A percentile compares a stretch with the other conserved stretches of the same genome.
Evolutionary conservation across 2,888 invertebrate species (phyloP).

Genomic region (Acanthopleura granulata): DNA sequence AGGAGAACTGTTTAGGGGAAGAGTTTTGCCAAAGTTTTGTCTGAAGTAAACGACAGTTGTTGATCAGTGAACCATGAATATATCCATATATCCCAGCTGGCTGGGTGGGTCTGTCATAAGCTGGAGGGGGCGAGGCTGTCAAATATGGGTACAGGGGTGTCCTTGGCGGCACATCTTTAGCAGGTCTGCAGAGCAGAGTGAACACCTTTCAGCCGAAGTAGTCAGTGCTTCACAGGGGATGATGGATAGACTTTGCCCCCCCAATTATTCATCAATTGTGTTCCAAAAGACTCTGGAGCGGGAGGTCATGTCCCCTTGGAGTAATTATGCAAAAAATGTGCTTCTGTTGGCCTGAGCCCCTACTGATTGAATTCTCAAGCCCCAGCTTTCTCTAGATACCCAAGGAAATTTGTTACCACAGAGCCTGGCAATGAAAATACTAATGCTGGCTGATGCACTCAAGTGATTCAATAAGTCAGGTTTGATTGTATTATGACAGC

Average conservation of each 20-base stretch:
- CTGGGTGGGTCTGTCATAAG: too few species aligned
- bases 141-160: background rate
- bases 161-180: background rate
- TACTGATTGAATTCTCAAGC: constrained; percentile 19
- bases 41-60: too few species aligned
- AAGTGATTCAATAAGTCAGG: constrained; percentile 19
- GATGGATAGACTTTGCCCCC: constrained; percentile 12
- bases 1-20: too few species aligned
- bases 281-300: constrained; percentile 10
- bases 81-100: too few species aligned
- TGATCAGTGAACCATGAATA: too few species aligned
- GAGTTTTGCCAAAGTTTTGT: too few species aligned
- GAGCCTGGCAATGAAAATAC: background rate
- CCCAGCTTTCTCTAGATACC: background rate
- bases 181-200: background rate
- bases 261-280: constrained; percentile 20
- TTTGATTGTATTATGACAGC: constrained; percentile 18
- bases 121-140: too few species aligned
- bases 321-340: constrained; percentile 20
- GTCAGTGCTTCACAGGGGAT: background rate
- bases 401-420: background rate
- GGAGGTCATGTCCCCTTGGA: constrained; percentile 18
- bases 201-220: constrained; percentile 14
- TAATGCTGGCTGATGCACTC: constrained; percentile 15
- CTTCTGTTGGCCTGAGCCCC: constrained; percentile 1